These are phyloP conservation scores for Pelecanoides urinatrix DNA, from an alignment of 2,113 vertebrate species.

Conservation along the genomic window DNA sequence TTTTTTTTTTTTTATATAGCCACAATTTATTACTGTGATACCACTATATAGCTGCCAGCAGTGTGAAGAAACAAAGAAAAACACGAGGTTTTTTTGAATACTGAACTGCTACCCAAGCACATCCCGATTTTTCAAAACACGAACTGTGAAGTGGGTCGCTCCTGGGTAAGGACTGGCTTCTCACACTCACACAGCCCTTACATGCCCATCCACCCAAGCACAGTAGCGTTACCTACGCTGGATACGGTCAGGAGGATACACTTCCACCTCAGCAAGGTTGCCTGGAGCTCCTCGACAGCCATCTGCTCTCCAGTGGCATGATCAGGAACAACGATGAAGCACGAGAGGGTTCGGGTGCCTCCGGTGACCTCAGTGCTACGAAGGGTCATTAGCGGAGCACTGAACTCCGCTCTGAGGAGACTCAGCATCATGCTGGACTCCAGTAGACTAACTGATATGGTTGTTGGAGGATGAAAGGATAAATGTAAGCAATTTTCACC, in stretches of 20 bases:
- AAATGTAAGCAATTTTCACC: neutral
- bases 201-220: neutral
- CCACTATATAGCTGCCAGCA: neutral
- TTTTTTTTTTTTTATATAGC: neutral
- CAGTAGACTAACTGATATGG: rapidly evolving
- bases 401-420: neutral
- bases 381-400: neutral
- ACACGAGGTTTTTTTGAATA: neutral
- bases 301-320: neutral
- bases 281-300: neutral
- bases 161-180: neutral
- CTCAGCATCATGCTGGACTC: neutral
- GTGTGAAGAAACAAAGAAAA: neutral
- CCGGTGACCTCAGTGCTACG: neutral
- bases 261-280: neutral
- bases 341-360: neutral
- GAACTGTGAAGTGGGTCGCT: neutral
- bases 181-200: neutral
- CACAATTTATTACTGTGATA: neutral
- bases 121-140: neutral
- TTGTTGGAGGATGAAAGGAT: neutral
- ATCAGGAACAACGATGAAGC: neutral
- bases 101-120: neutral
- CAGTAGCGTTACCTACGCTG: rapidly evolving
- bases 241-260: neutral